Percentiles rank a stretch among this genome's conserved stretches.
Evolutionary conservation across 92 coral and sea anemone species (phyloP).

Genomic region (Phymanthus crucifer): DNA sequence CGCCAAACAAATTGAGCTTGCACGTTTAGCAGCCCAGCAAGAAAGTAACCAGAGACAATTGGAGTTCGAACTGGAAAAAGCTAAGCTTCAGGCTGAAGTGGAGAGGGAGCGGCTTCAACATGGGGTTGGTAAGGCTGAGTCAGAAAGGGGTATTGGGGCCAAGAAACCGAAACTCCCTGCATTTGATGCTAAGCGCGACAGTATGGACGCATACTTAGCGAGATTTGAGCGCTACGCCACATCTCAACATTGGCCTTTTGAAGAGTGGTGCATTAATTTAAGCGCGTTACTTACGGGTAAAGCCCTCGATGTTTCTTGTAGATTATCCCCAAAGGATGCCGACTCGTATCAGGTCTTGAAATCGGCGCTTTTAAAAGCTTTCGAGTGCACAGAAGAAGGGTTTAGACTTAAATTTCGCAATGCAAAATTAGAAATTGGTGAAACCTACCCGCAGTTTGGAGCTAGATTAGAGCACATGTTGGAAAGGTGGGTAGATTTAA

Average conservation of each 20-base stretch:
- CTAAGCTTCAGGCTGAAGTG: background rate
- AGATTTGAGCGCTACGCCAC: conserved; percentile 32
- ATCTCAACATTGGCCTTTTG: conserved; percentile 5
- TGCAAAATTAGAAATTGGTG: background rate
- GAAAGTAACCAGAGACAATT: background rate
- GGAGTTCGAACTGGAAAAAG: conserved; percentile 2
- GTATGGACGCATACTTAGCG: conserved; percentile 17
- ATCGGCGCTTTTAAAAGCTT: conserved; percentile 13
- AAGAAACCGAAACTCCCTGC: conserved; percentile 1
- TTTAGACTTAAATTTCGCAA: conserved; percentile 2
- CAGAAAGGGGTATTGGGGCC: background rate
- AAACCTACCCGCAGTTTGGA: conserved; percentile 21
- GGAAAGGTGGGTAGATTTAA: conserved; percentile 10
- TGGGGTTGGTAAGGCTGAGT: background rate
- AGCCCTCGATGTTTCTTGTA: conserved; percentile 16
- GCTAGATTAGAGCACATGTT: background rate
- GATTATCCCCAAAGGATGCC: conserved; percentile 20
- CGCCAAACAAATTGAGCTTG: background rate
- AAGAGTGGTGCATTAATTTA: conserved; percentile 19
- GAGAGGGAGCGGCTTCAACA: background rate
- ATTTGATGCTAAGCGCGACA: conserved; percentile 22
- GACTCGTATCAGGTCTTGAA: background rate
- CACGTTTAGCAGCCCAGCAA: background rate
- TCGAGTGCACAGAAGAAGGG: background rate
- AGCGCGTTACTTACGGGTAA: conserved; percentile 17